These are phyloP conservation scores for Troilus luridus DNA, from an alignment of 2,888 invertebrate genomes.

Conservation along the genomic window DNA sequence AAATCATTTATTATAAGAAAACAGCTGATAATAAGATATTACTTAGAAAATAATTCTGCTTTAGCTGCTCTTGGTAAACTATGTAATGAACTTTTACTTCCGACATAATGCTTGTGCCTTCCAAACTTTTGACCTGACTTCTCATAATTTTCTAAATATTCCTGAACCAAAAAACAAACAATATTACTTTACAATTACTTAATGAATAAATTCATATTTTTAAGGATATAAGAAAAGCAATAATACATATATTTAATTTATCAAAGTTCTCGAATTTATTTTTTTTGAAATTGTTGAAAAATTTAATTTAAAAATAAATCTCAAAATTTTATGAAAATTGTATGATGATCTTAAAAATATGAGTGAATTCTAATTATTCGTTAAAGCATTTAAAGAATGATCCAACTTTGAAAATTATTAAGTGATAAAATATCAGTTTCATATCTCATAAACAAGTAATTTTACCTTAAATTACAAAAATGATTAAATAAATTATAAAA, in stretches of 20 bases:
- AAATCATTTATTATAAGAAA: background rate
- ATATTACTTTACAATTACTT: background rate
- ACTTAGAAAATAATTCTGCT: conserved; percentile 55
- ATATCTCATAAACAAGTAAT: background rate
- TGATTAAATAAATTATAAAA: background rate
- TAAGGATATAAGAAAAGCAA: background rate
- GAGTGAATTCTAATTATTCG: background rate
- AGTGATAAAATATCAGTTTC: background rate
- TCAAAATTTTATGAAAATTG: too few species aligned
- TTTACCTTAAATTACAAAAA: background rate
- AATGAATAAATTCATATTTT: background rate
- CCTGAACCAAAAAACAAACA: background rate
- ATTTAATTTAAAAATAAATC: too few species aligned
- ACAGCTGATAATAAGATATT: background rate
- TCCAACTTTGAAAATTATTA: background rate
- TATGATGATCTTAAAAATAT: too few species aligned
- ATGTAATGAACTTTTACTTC: conserved; percentile 53
- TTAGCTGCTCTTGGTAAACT: conserved; percentile 36
- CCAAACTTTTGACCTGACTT: conserved; percentile 52
- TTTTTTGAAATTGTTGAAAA: too few species aligned
- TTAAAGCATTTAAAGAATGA: background rate
- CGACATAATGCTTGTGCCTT: conserved; percentile 52
- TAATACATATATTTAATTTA: background rate
- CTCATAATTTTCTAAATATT: conserved; percentile 55
- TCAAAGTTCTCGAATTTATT: background rate